Evolutionary conservation across 2,797 vertebrate genomes (phyloP).

Genomic region (Syncerus caffer): DNA sequence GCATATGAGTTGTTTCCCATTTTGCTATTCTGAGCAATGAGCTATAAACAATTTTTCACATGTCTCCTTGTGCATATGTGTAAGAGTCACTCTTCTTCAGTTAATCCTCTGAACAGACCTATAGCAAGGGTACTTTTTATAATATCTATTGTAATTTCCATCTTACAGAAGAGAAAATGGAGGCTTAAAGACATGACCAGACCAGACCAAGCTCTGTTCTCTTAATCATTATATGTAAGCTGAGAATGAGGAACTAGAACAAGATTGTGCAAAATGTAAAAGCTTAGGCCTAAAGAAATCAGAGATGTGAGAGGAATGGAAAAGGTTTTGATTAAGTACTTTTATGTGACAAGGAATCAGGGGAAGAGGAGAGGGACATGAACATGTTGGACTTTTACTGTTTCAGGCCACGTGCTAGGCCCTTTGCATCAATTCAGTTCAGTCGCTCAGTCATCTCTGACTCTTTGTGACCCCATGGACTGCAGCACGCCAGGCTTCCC

Average conservation of each 20-base stretch:
- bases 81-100: not conserved
- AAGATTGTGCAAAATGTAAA: not conserved
- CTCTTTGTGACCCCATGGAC: not conserved
- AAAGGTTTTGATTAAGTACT: not conserved
- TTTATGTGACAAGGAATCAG: not conserved
- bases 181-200: not conserved
- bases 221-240: not conserved
- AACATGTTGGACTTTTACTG: not conserved
- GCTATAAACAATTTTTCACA: not conserved
- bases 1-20: not conserved
- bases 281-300: not conserved
- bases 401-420: not conserved
- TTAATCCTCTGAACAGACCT: not conserved
- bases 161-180: not conserved
- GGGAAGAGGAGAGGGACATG: not conserved
- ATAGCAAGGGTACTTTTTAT: not conserved
- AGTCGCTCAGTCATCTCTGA: accelerated
- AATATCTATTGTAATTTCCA: not conserved
- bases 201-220: not conserved
- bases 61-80: not conserved
- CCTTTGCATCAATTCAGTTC: not conserved
- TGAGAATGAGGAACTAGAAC: not conserved
- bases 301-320: not conserved
- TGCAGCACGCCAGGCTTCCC: not conserved
- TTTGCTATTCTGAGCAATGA: not conserved